phyloP scores from a whole-genome alignment of 2,113 vertebrate species.

The Sander vitreus region DNA sequence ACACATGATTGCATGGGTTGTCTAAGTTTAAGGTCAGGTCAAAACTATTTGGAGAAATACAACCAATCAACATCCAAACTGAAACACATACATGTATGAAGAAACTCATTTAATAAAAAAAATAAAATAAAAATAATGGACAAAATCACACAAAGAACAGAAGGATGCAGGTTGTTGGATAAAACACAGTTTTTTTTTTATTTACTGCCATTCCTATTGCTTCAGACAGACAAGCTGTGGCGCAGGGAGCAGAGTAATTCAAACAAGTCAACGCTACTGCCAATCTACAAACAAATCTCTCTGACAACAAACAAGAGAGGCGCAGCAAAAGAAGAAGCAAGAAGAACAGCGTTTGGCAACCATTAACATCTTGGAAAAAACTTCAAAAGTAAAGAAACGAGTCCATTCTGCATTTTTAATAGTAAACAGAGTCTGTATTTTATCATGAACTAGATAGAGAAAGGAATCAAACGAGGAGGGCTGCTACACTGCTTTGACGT shows the following conservation, averaged over 20 bases:
- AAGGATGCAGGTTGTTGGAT: constrained; percentile 61
- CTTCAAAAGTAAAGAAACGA: constrained; percentile 76
- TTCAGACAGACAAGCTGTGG: constrained; percentile 84
- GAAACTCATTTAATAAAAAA: neutral
- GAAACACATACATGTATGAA: neutral
- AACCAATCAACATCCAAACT: constrained; percentile 8
- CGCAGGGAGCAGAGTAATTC: constrained; percentile 80
- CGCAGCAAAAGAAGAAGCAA: constrained; percentile 76
- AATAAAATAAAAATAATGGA: too few relatives aligned
- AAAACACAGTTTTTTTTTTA: constrained; percentile 73
- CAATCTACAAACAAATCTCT: constrained; percentile 79
- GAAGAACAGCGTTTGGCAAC: constrained; percentile 85
- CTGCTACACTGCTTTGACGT: constrained; percentile 75
- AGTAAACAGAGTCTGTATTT: constrained; percentile 80
- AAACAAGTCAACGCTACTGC: constrained; percentile 78
- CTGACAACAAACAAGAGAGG: constrained; percentile 79
- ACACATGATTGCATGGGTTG: neutral
- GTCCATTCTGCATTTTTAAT: constrained; percentile 81
- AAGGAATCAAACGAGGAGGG: constrained; percentile 71
- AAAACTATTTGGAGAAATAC: constrained; percentile 11
- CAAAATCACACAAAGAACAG: constrained; percentile 47
- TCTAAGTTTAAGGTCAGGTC: neutral
- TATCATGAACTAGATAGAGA: constrained; percentile 80
- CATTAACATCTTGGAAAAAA: constrained; percentile 82
- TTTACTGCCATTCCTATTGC: constrained; percentile 83